Conservation (phyloP, 2,113 vertebrate genomes). For the Noturus placidus region DNA sequence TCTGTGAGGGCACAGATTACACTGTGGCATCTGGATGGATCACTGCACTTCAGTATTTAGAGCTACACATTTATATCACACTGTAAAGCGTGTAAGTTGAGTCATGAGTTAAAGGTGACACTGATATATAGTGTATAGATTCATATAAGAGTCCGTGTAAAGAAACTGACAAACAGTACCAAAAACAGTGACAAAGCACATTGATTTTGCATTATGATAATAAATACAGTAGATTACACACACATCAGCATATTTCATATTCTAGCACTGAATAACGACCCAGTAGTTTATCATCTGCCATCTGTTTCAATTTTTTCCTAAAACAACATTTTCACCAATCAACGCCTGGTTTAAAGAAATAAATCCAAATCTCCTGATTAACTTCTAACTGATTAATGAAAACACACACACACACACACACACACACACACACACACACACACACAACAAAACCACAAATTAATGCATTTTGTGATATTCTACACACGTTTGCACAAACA, state of each 20-base stretch:
- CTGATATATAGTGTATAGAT: neutral
- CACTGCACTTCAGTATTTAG: slow-evolving; percentile 34
- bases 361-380: neutral
- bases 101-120: slow-evolving; percentile 7
- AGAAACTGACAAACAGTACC: neutral
- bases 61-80: slow-evolving; percentile 25
- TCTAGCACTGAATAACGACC: neutral
- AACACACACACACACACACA: slow-evolving; percentile 10
- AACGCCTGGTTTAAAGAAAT: neutral
- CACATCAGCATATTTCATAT: slow-evolving; percentile 4
- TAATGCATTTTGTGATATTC: neutral
- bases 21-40: slow-evolving; percentile 43
- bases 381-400: neutral
- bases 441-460: neutral
- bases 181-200: neutral
- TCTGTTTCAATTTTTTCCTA: neutral
- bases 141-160: neutral
- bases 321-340: neutral
- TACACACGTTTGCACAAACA: neutral
- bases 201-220: neutral
- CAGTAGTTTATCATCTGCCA: neutral
- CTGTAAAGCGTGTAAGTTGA: neutral
- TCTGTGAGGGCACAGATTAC: slow-evolving; percentile 43
- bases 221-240: neutral
- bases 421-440: slow-evolving; percentile 11